Percentiles rank a stretch among this genome's conserved stretches.
These are phyloP conservation scores for Hyposoter dolosus DNA, from an alignment of 2,888 invertebrate genomes.

Conservation along the genomic window DNA sequence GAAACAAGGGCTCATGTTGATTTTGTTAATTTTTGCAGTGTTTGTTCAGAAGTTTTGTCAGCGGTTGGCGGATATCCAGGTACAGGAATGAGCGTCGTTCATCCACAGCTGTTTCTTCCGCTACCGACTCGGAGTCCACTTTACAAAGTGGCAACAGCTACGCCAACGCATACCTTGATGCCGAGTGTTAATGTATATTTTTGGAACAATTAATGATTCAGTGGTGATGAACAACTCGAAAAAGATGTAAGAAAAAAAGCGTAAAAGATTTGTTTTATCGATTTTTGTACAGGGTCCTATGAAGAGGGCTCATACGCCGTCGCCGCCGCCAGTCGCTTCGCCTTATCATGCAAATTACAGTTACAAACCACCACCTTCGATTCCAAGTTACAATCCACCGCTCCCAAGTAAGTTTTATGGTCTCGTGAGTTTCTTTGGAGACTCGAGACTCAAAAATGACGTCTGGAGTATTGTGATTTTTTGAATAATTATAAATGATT, in stretches of 20 bases:
- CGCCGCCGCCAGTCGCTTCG: constrained; percentile 86
- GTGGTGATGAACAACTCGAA: not conserved
- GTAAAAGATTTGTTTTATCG: constrained; percentile 67
- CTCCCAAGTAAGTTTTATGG: constrained; percentile 86
- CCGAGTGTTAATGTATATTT: constrained; percentile 80
- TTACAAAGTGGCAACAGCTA: constrained; percentile 84
- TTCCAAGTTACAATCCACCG: constrained; percentile 88
- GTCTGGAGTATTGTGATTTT: not conserved
- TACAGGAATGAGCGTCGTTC: constrained; percentile 85
- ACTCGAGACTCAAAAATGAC: constrained; percentile 5
- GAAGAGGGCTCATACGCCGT: constrained; percentile 89
- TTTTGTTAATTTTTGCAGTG: constrained; percentile 70
- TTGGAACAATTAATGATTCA: constrained; percentile 15
- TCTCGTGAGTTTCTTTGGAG: constrained; percentile 22
- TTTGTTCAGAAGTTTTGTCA: constrained; percentile 80
- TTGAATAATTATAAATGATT: constrained; percentile 35
- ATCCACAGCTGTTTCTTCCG: constrained; percentile 90
- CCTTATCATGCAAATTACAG: constrained; percentile 86
- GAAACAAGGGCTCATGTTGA: not conserved
- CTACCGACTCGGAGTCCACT: constrained; percentile 85
- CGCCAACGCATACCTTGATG: constrained; percentile 82
- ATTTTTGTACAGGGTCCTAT: constrained; percentile 86
- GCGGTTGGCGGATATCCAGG: constrained; percentile 81
- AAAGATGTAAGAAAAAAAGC: not conserved
- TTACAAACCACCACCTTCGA: constrained; percentile 86